Percentiles rank a stretch among this genome's conserved stretches.
These are phyloP conservation scores for Tenthredo livida DNA, from an alignment of 2,888 invertebrate species.

Conservation along the genomic window DNA sequence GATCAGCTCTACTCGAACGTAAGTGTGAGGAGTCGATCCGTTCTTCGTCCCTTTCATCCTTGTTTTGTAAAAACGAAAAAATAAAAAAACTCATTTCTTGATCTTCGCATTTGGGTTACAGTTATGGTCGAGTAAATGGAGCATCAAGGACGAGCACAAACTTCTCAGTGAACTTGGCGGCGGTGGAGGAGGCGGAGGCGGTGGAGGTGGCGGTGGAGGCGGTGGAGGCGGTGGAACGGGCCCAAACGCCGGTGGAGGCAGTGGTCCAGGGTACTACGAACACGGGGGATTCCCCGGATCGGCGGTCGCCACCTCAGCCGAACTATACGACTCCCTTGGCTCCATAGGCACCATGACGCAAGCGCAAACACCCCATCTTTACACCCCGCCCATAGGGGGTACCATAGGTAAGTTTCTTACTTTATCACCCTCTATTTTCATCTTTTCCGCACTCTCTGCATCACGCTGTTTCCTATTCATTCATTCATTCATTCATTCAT, in stretches of 20 bases:
- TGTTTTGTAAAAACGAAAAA: not conserved
- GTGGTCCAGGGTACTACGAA: constrained; percentile 76
- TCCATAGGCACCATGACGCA: constrained; percentile 87
- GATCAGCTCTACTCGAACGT: constrained; percentile 95
- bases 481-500: not conserved
- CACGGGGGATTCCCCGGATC: constrained; percentile 77
- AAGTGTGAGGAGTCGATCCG: constrained; percentile 76
- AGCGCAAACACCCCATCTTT: constrained; percentile 86
- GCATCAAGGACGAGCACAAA: constrained; percentile 94
- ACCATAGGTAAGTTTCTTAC: constrained; percentile 82
- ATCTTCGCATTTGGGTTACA: constrained; percentile 73
- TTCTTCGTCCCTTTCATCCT: not conserved
- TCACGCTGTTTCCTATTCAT: not conserved
- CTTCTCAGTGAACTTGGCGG: constrained; percentile 90
- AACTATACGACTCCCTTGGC: constrained; percentile 86
- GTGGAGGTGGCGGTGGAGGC: constrained; percentile 70
- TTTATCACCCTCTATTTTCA: not conserved
- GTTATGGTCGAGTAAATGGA: constrained; percentile 94
- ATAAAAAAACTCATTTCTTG: not conserved
- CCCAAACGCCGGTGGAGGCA: constrained; percentile 77
- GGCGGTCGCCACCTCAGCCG: constrained; percentile 79
- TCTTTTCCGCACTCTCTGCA: constrained; percentile 28
- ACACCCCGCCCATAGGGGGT: constrained; percentile 88
- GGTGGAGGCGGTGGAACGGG: constrained; percentile 79
- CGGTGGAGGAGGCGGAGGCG: constrained; percentile 78